These are phyloP conservation scores for Actenoides lindsayi DNA, from an alignment of 2,113 vertebrate species.

Conservation along the genomic window DNA sequence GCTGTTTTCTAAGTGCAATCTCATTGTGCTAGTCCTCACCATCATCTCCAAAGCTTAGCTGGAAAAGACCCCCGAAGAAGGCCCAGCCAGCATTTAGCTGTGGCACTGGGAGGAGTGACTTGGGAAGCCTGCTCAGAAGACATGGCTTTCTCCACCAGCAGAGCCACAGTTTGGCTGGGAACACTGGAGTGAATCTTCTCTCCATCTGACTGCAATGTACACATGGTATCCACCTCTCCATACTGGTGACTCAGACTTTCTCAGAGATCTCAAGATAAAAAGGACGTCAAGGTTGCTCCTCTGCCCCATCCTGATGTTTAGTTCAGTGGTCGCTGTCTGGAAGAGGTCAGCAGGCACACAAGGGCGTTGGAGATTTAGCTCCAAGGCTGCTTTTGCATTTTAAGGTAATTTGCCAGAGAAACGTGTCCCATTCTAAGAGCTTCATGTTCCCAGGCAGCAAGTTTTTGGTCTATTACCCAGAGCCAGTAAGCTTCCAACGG, in stretches of 20 bases:
- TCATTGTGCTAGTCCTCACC: not conserved
- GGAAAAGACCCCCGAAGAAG: not conserved
- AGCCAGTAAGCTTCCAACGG: not conserved
- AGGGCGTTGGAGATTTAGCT: not conserved
- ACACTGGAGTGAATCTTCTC: not conserved
- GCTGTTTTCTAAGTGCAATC: not conserved
- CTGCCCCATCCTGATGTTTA: not conserved
- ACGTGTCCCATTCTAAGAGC: not conserved
- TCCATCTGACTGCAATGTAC: accelerated
- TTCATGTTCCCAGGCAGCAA: not conserved
- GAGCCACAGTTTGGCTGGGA: not conserved
- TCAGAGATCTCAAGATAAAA: not conserved
- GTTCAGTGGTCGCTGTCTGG: not conserved
- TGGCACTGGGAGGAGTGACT: not conserved
- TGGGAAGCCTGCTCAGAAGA: not conserved
- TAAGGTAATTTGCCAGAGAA: not conserved
- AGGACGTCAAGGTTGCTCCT: not conserved
- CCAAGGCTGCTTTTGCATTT: not conserved
- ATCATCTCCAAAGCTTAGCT: not conserved
- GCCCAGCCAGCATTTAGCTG: not conserved
- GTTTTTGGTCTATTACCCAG: not conserved
- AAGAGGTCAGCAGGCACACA: not conserved
- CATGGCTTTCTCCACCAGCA: not conserved
- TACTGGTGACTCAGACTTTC: not conserved
- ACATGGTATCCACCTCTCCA: accelerated